Conservation (phyloP, 2,888 invertebrate species). For the Parochlus steinenii region DNA sequence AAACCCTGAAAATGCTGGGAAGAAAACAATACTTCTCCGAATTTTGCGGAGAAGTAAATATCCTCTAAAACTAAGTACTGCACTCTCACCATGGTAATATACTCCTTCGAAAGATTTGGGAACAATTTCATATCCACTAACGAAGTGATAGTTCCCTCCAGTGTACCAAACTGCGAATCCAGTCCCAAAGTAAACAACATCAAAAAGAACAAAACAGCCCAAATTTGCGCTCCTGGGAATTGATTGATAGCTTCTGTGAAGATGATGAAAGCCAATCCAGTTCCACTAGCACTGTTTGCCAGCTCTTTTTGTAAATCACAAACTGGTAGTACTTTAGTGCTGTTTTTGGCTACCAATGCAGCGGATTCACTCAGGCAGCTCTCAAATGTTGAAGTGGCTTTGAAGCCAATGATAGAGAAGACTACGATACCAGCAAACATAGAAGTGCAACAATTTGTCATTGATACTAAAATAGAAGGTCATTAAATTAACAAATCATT, state of each 20-base stretch:
- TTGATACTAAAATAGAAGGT: too few species aligned
- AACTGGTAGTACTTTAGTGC: conserved; percentile 49
- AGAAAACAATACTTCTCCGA: too few species aligned
- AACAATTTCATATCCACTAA: conserved; percentile 90
- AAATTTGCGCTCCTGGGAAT: conserved; percentile 89
- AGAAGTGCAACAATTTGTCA: conserved; percentile 89
- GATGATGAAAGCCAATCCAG: conserved; percentile 90
- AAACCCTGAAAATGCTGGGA: too few species aligned
- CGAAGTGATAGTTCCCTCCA: conserved; percentile 91
- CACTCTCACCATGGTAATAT: conserved; percentile 49
- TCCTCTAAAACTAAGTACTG: background rate
- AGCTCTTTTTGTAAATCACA: conserved; percentile 76
- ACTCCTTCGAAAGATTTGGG: conserved; percentile 79
- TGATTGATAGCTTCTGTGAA: conserved; percentile 97
- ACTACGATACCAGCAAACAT: conserved; percentile 95
- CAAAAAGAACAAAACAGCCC: conserved; percentile 90
- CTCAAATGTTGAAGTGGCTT: conserved; percentile 34
- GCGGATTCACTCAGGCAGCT: conserved; percentile 26
- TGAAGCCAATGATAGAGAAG: conserved; percentile 88
- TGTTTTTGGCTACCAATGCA: conserved; percentile 38
- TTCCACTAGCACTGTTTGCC: conserved; percentile 87
- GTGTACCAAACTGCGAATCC: conserved; percentile 90
- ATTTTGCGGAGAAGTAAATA: too few species aligned
- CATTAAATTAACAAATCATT: too few species aligned
- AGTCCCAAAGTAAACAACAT: conserved; percentile 95